These are phyloP conservation scores for Nomada fabriciana DNA, from an alignment of 2,888 invertebrate genomes.

Conservation along the genomic window DNA sequence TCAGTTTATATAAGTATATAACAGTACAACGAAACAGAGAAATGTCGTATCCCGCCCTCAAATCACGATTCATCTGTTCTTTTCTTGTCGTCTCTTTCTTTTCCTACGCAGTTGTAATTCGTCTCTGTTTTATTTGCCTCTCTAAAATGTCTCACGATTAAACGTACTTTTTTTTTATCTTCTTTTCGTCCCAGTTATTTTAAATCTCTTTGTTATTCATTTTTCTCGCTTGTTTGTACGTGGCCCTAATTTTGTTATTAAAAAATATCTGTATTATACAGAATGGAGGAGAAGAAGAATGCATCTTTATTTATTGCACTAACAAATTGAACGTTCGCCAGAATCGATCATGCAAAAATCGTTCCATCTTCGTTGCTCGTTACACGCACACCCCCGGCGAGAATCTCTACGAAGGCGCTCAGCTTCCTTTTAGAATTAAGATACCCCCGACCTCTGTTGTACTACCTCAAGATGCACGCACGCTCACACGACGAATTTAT, in stretches of 20 bases:
- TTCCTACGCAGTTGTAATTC: not conserved
- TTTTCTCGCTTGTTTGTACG: not conserved
- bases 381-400: slow-evolving; percentile 5
- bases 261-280: not conserved
- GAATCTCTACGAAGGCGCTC: slow-evolving; percentile 11
- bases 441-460: slow-evolving; percentile 33
- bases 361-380: slow-evolving; percentile 31
- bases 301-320: slow-evolving; percentile 74
- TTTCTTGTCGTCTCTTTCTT: slow-evolving; percentile 10
- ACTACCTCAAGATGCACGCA: slow-evolving; percentile 46
- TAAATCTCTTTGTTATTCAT: not conserved
- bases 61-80: slow-evolving; percentile 11
- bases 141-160: slow-evolving; percentile 9
- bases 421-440: slow-evolving; percentile 26
- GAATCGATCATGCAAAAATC: slow-evolving; percentile 27
- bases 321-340: slow-evolving; percentile 62
- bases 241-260: not conserved
- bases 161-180: not conserved
- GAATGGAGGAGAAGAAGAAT: slow-evolving; percentile 24
- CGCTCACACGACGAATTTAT: slow-evolving; percentile 52
- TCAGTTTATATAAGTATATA: slow-evolving; percentile 49
- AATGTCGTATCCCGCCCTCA: slow-evolving; percentile 45
- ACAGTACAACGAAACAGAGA: slow-evolving; percentile 29
- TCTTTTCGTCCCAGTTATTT: slow-evolving; percentile 10
- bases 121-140: slow-evolving; percentile 6